A percentile compares a stretch with the other conserved stretches of the same genome.
Evolutionary conservation across 2,888 invertebrate species (phyloP).

Genomic region (Gandaritis pyraliata): DNA sequence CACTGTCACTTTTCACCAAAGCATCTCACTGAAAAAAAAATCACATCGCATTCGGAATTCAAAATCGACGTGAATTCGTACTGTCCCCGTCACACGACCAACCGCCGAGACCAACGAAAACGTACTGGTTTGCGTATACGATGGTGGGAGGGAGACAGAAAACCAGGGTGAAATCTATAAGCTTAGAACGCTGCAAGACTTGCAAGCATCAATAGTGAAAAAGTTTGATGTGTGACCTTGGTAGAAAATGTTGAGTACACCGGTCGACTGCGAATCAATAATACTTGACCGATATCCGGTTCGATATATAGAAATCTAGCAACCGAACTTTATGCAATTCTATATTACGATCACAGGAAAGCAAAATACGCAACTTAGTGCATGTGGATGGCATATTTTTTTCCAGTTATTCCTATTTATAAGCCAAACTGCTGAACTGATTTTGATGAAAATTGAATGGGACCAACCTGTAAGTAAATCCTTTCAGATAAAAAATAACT

Average conservation of each 20-base stretch:
- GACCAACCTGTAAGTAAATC: too few species aligned
- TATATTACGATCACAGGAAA: too few species aligned
- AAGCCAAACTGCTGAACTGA: too few species aligned
- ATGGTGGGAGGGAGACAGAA: slow-evolving; percentile 58
- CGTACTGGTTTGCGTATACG: slow-evolving; percentile 63
- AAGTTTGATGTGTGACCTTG: slow-evolving; percentile 23
- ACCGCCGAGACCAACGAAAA: slow-evolving; percentile 28
- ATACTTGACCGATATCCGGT: neutral
- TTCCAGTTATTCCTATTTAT: too few species aligned
- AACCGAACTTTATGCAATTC: too few species aligned
- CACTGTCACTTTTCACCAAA: slow-evolving; percentile 27
- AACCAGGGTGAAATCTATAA: slow-evolving; percentile 67
- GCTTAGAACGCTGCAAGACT: slow-evolving; percentile 48
- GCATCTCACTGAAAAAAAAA: slow-evolving; percentile 29
- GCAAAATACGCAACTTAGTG: too few species aligned
- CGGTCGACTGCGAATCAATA: slow-evolving; percentile 1
- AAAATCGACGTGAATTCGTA: slow-evolving; percentile 35
- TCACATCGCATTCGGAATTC: slow-evolving; percentile 42
- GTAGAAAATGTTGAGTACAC: slow-evolving; percentile 5
- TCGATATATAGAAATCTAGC: too few species aligned
- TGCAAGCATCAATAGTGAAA: slow-evolving; percentile 33
- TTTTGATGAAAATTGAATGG: too few species aligned
- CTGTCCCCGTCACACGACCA: slow-evolving; percentile 31
- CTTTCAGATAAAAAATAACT: too few species aligned
- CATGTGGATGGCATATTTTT: too few species aligned